A percentile compares a stretch with the other conserved stretches of the same genome.
phyloP scores from a whole-genome alignment of 2,113 vertebrate species.

The Leuciscus idus region DNA sequence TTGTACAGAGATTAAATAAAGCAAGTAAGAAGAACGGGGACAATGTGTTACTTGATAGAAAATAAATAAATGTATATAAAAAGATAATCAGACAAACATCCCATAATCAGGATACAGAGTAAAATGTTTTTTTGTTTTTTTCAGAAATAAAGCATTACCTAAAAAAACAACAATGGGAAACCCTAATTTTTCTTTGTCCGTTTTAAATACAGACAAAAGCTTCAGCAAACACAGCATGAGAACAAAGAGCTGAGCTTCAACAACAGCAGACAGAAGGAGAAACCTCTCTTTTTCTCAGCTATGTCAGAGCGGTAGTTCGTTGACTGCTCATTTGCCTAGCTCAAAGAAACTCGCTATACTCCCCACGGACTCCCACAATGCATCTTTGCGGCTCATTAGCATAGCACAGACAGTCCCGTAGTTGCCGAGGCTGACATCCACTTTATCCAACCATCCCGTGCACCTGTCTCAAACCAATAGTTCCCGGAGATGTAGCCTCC shows the following conservation, averaged over 20 bases:
- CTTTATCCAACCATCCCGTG: slow-evolving; percentile 31
- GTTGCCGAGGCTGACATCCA: slow-evolving; percentile 34
- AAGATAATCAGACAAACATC: not conserved
- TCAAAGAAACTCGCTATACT: slow-evolving; percentile 36
- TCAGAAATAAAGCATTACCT: not conserved
- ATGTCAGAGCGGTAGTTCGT: slow-evolving; percentile 37
- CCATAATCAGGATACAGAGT: not conserved
- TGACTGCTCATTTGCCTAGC: slow-evolving; percentile 49
- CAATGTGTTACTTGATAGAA: not conserved
- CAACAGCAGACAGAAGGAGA: slow-evolving; percentile 9
- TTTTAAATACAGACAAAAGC: not conserved
- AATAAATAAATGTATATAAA: not conserved
- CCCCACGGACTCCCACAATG: slow-evolving; percentile 38
- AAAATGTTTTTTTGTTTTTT: not conserved
- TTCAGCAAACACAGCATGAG: not conserved
- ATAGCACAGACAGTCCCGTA: slow-evolving; percentile 40
- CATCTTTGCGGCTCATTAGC: slow-evolving; percentile 46
- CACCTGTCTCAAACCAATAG: slow-evolving; percentile 35
- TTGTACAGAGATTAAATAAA: not conserved
- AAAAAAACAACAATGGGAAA: not conserved
- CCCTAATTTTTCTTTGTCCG: not conserved
- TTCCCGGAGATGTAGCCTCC: slow-evolving; percentile 15
- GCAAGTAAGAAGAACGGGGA: not conserved
- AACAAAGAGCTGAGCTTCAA: slow-evolving; percentile 11
- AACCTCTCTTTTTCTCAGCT: slow-evolving; percentile 16